Percentiles rank a stretch among this genome's conserved stretches.
phyloP scores from a whole-genome alignment of 2,888 invertebrate genomes.

The Eupeodes luniger region DNA sequence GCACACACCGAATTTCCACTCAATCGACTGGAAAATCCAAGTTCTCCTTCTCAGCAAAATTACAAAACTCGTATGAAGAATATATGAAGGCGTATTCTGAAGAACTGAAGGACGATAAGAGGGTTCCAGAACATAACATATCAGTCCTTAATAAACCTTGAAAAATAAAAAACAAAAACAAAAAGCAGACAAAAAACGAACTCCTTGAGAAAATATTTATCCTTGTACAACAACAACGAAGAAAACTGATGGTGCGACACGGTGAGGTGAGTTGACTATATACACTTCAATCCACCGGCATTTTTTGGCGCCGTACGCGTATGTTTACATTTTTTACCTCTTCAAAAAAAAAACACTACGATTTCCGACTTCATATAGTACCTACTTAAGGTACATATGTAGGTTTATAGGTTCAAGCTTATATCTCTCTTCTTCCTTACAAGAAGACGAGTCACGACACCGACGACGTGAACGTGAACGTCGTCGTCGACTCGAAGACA shows the following conservation, averaged over 20 bases:
- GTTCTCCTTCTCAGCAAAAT: slow-evolving; percentile 9
- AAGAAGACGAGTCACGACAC: no score
- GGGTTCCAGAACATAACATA: slow-evolving; percentile 39
- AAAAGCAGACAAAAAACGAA: not conserved
- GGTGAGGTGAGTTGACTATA: not conserved
- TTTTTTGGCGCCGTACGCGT: slow-evolving; percentile 4
- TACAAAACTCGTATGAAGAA: not conserved
- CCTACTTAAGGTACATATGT: not conserved
- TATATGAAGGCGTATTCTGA: not conserved
- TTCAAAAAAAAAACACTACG: not conserved
- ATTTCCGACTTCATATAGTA: not conserved
- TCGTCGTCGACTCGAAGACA: not conserved
- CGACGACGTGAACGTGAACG: no score
- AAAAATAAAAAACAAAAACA: not conserved
- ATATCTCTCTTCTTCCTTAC: not conserved
- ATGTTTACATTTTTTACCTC: slow-evolving; percentile 5
- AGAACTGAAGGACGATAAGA: not conserved
- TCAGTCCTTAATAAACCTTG: slow-evolving; percentile 58
- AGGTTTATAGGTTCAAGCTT: not conserved
- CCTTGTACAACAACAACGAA: not conserved
- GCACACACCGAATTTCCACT: slow-evolving; percentile 56
- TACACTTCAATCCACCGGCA: not conserved
- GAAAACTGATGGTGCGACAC: not conserved
- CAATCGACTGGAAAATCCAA: slow-evolving; percentile 68
- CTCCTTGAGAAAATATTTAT: slow-evolving; percentile 17